Conservation (phyloP, 2,888 invertebrate genomes). For the Nineta flava region DNA sequence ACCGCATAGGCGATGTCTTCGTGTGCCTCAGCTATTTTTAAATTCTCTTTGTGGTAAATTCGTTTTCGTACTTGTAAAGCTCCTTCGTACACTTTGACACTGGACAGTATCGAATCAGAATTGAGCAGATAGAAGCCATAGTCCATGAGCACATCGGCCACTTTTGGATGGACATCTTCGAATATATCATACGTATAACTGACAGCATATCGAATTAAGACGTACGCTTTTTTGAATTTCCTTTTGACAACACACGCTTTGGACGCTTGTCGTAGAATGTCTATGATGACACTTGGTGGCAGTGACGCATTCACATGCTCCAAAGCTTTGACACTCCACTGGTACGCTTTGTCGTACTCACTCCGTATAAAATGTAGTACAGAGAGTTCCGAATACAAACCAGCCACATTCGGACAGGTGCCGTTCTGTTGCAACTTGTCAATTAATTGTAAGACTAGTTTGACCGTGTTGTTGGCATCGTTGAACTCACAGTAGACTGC, state of each 20-base stretch:
- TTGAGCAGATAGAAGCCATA: slow-evolving; percentile 84
- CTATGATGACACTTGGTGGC: slow-evolving; percentile 54
- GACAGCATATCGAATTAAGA: slow-evolving; percentile 70
- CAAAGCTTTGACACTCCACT: slow-evolving; percentile 66
- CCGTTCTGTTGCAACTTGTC: slow-evolving; percentile 31
- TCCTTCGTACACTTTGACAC: slow-evolving; percentile 71
- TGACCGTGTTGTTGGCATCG: slow-evolving; percentile 56
- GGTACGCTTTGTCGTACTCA: slow-evolving; percentile 64
- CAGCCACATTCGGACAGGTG: slow-evolving; percentile 38
- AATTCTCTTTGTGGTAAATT: slow-evolving; percentile 70
- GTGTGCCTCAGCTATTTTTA: slow-evolving; percentile 77
- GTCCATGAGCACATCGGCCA: slow-evolving; percentile 72
- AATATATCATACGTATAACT: slow-evolving; percentile 46
- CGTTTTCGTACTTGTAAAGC: slow-evolving; percentile 56
- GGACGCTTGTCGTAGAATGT: slow-evolving; percentile 72
- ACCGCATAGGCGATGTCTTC: slow-evolving; percentile 88
- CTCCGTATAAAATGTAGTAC: slow-evolving; percentile 68
- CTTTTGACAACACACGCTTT: slow-evolving; percentile 84
- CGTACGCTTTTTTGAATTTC: slow-evolving; percentile 64
- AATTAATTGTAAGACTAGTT: slow-evolving; percentile 37
- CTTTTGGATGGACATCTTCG: slow-evolving; percentile 57
- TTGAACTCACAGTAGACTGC: slow-evolving; percentile 66
- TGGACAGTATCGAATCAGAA: slow-evolving; percentile 68
- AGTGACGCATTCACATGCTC: slow-evolving; percentile 43
- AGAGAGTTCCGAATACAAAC: slow-evolving; percentile 70